Base-by-base conservation (phyloP, 2,113 vertebrate genomes). In the Bostrychus sinensis region DNA sequence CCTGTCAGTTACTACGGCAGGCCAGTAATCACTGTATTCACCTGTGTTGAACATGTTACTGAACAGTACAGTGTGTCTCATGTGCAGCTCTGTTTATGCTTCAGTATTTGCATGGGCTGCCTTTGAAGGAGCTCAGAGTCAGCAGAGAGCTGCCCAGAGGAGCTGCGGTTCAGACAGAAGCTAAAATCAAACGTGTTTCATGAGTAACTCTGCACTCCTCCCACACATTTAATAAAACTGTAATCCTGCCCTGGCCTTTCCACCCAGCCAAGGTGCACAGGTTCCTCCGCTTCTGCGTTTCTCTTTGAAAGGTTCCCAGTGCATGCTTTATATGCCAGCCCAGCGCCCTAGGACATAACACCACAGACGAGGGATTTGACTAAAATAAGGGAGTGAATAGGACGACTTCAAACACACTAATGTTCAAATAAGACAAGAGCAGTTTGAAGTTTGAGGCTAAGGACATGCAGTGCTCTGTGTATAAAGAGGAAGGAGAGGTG, bases 151-250 rank as follows among this genome's bases (percentile, higher is more conserved):
- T 13, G 23, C 46, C 13, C 6, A 39, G 32, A 64, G 23, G 23
- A 68, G 41, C 43, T 43, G 11, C 28, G 55, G 5, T 56, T 74
- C 46, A 73, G 3, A 25, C 4, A 51, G 38, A 58, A 50, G 59
- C 5, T 36, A 37, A 30, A 76, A 50, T 68, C 43, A 65, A 37
- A 71, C 14, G 20, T 25, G 9, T 54, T 20, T 50, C 32, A 26
- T 16, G 13, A 32, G 14, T 20, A 25, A 30, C 9, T 36, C 59
- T 69, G 23, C 23, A 22, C 61, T 62, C 57, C 26, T 12, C 64
- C 56, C 53, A 59, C 64, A 53, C 46, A n/a, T 72, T 68, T 66
- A 72, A 62, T 69, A 41, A 78, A 72, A 61, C 39, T 37, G 12
- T 41, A 51, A 73, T 32, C 23, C 48, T 10, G 2, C n/a, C 32